Conservation (phyloP, 2,888 invertebrate genomes). For the Mythimna ferrago region DNA sequence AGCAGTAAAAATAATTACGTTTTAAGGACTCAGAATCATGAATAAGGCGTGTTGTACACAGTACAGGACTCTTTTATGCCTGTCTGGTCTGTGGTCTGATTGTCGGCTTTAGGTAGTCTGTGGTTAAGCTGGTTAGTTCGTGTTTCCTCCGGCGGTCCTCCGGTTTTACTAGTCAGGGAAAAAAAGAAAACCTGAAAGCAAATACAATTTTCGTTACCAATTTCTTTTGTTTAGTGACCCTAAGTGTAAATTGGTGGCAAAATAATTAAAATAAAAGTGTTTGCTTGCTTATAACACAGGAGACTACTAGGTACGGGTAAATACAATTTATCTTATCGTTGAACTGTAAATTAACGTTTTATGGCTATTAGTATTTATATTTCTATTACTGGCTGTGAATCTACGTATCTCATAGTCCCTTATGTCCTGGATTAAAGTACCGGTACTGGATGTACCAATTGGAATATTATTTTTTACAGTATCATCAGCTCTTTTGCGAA, state of each 20-base stretch:
- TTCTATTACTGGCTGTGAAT: slow-evolving; percentile 22
- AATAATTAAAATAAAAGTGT: slow-evolving; percentile 15
- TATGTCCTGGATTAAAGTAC: neutral
- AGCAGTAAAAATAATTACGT: too few species aligned
- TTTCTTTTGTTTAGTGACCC: slow-evolving; percentile 38
- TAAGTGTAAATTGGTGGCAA: slow-evolving; percentile 34
- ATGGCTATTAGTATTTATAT: slow-evolving; percentile 44
- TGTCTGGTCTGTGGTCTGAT: slow-evolving; percentile 44
- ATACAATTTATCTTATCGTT: slow-evolving; percentile 53
- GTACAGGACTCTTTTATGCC: neutral
- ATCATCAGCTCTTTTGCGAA: slow-evolving; percentile 67
- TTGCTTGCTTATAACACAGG: slow-evolving; percentile 22
- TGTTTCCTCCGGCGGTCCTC: slow-evolving; percentile 22
- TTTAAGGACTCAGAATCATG: too few species aligned
- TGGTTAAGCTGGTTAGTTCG: slow-evolving; percentile 11
- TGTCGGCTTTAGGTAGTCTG: neutral
- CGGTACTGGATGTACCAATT: slow-evolving; percentile 16
- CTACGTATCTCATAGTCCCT: neutral
- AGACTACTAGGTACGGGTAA: slow-evolving; percentile 55
- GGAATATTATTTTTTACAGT: slow-evolving; percentile 24
- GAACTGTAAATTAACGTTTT: slow-evolving; percentile 29
- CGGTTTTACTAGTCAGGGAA: slow-evolving; percentile 29
- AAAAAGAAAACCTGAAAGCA: slow-evolving; percentile 54
- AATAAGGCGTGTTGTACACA: too few species aligned
- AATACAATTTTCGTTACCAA: slow-evolving; percentile 28